A percentile compares a stretch with the other conserved stretches of the same genome.
Evolutionary conservation across 2,888 invertebrate genomes (phyloP).

Genomic region (Lamellibrachia satsuma): DNA sequence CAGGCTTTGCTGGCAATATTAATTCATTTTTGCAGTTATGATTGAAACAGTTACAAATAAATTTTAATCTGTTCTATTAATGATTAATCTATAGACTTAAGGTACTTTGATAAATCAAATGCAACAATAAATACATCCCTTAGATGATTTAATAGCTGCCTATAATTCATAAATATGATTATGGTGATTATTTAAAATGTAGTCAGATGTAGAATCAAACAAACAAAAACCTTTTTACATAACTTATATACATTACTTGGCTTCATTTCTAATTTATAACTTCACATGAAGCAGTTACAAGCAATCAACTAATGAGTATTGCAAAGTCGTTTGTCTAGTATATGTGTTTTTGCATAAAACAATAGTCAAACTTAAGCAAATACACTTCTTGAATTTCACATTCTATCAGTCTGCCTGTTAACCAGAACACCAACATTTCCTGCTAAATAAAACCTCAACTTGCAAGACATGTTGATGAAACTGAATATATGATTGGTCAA

Average conservation of each 20-base stretch:
- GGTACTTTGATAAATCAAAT: neutral
- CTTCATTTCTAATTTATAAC: neutral
- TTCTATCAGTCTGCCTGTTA: neutral
- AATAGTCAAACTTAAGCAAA: neutral
- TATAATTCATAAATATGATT: neutral
- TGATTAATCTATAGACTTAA: neutral
- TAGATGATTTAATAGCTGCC: neutral
- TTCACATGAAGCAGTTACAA: neutral
- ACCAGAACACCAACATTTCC: neutral
- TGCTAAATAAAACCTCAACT: neutral
- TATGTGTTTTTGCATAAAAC: neutral
- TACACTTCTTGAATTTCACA: neutral
- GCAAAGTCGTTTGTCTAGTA: neutral
- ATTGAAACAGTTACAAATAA: neutral
- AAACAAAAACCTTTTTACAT: neutral
- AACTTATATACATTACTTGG: neutral
- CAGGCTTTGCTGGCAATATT: neutral
- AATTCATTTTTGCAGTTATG: neutral
- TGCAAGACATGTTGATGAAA: neutral
- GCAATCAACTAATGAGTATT: slow-evolving; percentile 9
- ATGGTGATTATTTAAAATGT: neutral
- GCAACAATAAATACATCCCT: neutral
- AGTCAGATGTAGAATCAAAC: neutral
- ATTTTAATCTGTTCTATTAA: neutral
- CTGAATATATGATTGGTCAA: neutral